Conservation (phyloP, 2,888 invertebrate species). For the Kuschelorhynchus macadamiae region DNA sequence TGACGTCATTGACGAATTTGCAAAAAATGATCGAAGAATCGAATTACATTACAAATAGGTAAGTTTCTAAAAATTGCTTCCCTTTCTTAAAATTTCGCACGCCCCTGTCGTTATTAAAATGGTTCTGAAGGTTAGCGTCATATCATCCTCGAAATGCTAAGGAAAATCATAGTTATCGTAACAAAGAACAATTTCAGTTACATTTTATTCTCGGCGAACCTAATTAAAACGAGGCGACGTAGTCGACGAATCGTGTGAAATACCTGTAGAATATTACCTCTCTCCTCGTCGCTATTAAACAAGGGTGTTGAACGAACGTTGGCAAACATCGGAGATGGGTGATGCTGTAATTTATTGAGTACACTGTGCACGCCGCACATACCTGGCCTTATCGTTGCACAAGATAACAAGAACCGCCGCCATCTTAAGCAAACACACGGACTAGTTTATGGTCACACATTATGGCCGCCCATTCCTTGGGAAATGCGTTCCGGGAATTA, state of each 20-base stretch:
- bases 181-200: background rate
- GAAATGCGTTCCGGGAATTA: slow-evolving; percentile 61
- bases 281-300: slow-evolving; percentile 43
- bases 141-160: too few species aligned
- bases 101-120: too few species aligned
- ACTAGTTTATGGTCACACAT: slow-evolving; percentile 64
- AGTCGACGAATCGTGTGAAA: slow-evolving; percentile 49
- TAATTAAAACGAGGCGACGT: slow-evolving; percentile 28
- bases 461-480: slow-evolving; percentile 61
- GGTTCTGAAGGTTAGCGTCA: too few species aligned
- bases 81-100: too few species aligned
- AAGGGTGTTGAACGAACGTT: slow-evolving; percentile 52
- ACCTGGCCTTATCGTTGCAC: slow-evolving; percentile 65
- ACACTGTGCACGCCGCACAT: slow-evolving; percentile 55
- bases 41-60: too few species aligned
- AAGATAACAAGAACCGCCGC: slow-evolving; percentile 64
- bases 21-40: too few species aligned
- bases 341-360: slow-evolving; percentile 65
- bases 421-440: slow-evolving; percentile 65
- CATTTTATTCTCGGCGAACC: slow-evolving; percentile 3
- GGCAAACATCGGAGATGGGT: slow-evolving; percentile 59
- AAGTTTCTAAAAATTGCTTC: too few species aligned
- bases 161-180: background rate
- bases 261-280: slow-evolving; percentile 44
- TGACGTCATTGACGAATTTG: too few species aligned